Percentiles rank a stretch among this genome's conserved stretches.
phyloP scores from a whole-genome alignment of 2,113 vertebrate genomes.

The Corythornis cristatus region DNA sequence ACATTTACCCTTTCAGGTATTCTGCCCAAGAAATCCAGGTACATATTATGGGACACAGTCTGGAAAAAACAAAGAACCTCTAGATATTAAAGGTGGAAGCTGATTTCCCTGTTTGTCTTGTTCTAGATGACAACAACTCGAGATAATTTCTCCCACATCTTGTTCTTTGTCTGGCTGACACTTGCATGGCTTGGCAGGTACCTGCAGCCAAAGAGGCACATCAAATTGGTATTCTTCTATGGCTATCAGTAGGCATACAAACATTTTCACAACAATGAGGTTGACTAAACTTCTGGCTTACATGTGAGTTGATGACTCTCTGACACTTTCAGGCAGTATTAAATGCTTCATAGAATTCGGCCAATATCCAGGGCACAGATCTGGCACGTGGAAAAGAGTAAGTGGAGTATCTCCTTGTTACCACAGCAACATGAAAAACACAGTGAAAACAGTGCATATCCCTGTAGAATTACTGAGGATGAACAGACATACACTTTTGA shows the following conservation, averaged over 20 bases:
- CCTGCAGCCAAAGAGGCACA: neutral
- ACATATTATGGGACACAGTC: neutral
- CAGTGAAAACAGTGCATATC: slow-evolving; percentile 41
- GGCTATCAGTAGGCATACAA: neutral
- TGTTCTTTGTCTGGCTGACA: neutral
- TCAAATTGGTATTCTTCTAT: neutral
- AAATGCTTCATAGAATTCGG: neutral
- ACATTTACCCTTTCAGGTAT: neutral
- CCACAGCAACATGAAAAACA: slow-evolving; percentile 44
- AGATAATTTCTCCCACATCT: neutral
- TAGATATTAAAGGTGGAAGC: neutral
- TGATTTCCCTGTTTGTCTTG: neutral
- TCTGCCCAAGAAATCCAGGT: neutral
- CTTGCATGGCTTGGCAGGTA: neutral
- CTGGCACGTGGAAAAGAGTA: slow-evolving; percentile 11
- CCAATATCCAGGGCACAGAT: slow-evolving; percentile 16
- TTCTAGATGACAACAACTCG: neutral
- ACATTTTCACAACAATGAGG: neutral
- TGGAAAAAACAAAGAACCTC: neutral
- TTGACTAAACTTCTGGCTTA: neutral
- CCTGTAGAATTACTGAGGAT: slow-evolving; percentile 51
- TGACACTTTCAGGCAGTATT: neutral
- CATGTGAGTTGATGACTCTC: neutral
- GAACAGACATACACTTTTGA: slow-evolving; percentile 34
- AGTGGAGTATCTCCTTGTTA: slow-evolving; percentile 21